Percentiles rank a stretch among this genome's conserved stretches.
phyloP scores from a whole-genome alignment of 2,888 invertebrate genomes.

The Silvanus unidentatus region DNA sequence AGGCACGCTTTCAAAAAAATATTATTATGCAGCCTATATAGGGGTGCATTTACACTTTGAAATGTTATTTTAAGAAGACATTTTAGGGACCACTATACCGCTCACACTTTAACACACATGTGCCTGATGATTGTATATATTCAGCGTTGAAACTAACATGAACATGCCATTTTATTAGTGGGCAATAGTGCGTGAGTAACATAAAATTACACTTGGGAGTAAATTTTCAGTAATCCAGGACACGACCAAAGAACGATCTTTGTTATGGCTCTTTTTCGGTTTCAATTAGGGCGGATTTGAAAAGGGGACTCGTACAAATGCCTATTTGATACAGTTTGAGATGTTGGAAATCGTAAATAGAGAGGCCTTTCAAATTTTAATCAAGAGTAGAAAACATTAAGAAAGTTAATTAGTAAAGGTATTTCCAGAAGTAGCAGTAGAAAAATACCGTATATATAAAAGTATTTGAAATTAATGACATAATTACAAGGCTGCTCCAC shows the following conservation, averaged over 20 bases:
- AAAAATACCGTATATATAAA: no score
- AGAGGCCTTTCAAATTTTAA: no score
- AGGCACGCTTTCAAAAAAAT: slow-evolving; percentile 20
- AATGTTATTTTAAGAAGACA: slow-evolving; percentile 32
- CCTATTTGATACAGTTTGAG: no score
- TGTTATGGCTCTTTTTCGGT: slow-evolving; percentile 24
- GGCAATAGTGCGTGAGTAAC: slow-evolving; percentile 28
- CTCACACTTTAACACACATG: slow-evolving; percentile 11
- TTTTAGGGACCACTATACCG: slow-evolving; percentile 18
- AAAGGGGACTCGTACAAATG: no score
- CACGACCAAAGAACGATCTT: slow-evolving; percentile 23
- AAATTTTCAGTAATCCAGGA: slow-evolving; percentile 23
- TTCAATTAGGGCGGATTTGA: slow-evolving; percentile 19
- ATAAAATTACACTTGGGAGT: slow-evolving; percentile 23
- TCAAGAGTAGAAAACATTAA: no score
- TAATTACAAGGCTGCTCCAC: no score
- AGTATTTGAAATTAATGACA: no score
- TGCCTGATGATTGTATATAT: neutral
- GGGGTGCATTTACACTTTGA: slow-evolving; percentile 23
- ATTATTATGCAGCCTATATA: slow-evolving; percentile 1
- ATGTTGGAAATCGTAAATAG: no score
- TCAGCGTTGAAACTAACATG: slow-evolving; percentile 12
- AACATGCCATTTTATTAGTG: slow-evolving; percentile 25
- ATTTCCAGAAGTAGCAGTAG: no score
- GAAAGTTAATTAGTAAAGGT: no score